Evolutionary conservation across 2,888 invertebrate species (phyloP), one percentile per base, ranked within the genome.

Genomic region (Melanotus villosus): DNA sequence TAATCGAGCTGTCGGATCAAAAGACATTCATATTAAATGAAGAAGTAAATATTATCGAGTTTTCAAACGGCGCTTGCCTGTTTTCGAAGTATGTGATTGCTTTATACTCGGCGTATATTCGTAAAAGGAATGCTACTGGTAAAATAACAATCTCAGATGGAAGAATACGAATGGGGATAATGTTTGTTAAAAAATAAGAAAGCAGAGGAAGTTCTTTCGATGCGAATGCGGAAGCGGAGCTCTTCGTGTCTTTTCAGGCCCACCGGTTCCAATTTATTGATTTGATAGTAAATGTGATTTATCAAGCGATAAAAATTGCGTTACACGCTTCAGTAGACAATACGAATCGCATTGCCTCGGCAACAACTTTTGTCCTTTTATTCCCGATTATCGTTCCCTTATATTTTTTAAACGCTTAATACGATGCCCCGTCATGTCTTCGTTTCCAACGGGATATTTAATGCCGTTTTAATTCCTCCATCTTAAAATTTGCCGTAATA

Each of bases 271-370:
- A 60, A 47, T 62, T 45, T 70, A 73, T 73, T 68, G 73, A 73
- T 73, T 58, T 63, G 66, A 68, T 73, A 68, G 68, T 75, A 70
- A 73, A 80, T 80, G 79, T 79, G 79, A 80, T 80, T 80, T 80
- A 78, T 79, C 80, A 78, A 76, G 76, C 80, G 80, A 73, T 74
- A 76, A 75, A 78, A 79, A 81, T 81, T 79, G 76, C 67, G 77
- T 80, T 80, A 80, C 79, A 76, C 77, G 79, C 77, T 73, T 73
- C 75, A 73, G 70, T 79, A 76, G 76, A 78, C 77, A 76, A 75
- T 73, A 77, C 78, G 78, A 80, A 80, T 79, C 77, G 76, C 76
- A 75, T 78, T 70, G 73, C 70, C 73, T 58, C 66, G 70, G 47
- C 63, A 58, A 52, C 50, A 72, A 70, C 62, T 45, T 68, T 63